Base-by-base conservation (phyloP, 2,888 invertebrate genomes). In the Cheilosia vulpina region DNA sequence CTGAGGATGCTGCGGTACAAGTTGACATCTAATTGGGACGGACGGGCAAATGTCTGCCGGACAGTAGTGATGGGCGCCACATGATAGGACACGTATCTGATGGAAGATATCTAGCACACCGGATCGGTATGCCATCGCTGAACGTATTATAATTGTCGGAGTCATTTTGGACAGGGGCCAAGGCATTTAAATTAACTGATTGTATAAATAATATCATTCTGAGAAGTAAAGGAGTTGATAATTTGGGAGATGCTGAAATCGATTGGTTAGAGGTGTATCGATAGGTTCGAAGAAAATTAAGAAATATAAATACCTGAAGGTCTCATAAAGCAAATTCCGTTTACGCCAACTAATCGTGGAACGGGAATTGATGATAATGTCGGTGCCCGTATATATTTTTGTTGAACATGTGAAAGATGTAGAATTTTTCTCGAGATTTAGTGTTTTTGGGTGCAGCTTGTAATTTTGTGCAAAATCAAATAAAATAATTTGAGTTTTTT, bases 1-100 rank as follows among this genome's bases (percentile, higher is more conserved):
- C 66, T 68, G 57, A 58, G 43, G 55, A 45, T 81, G 63, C 43
- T 52, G 34, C 53, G 45, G 41, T 41, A 78, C 78, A 72, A 68
- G 80, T 84, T 84, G 80, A 65, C 81, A 81, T 85, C 60, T 72
- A 81, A 62, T 68, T 72, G 66, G 76, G 76, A 65, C 53, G 41
- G 43, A 65, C 50, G 43, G 50, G 24, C 52, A 63, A 71, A 72
- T 71, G 71, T 71, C 71, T 82, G 50, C 45, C 75, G 75, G 60
- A 72, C 75, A 41, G 71, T 81, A 81, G 80, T 76, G 84, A 85
- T 76, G 76, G 84, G 84, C 84, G 84, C 84, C 84, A 85, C 84
- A 69, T 85, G 81, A 85, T 81, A 66, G 71, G 43, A 15, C 55
- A 15, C 27, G 55, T 75, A 71, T 75, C 80, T 75, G 60, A 80